phyloP scores from a whole-genome alignment of 2,113 vertebrate genomes.

The Nothocercus julius region DNA sequence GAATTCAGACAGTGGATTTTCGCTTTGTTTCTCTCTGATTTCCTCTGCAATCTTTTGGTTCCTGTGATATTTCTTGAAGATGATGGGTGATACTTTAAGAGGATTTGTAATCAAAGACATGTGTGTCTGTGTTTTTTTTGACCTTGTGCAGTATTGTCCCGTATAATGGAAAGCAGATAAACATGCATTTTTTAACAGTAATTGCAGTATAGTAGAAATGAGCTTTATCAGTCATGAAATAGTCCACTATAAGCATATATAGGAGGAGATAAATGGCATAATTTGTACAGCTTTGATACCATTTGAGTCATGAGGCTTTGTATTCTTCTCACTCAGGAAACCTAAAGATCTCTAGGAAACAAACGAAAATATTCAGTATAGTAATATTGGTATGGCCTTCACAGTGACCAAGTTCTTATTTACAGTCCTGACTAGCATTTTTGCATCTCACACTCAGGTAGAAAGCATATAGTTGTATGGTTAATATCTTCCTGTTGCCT shows the following conservation, averaged over 20 bases:
- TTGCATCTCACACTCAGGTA: neutral
- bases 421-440: neutral
- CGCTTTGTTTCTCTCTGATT: neutral
- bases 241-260: neutral
- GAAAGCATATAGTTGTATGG: neutral
- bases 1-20: neutral
- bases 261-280: neutral
- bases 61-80: neutral
- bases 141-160: neutral
- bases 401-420: neutral
- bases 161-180: neutral
- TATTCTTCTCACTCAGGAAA: neutral
- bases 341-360: neutral
- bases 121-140: neutral
- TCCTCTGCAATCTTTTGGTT: neutral
- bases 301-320: neutral
- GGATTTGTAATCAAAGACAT: neutral
- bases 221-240: neutral
- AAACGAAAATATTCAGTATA: neutral
- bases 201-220: neutral
- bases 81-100: neutral
- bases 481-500: neutral
- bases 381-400: neutral
- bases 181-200: neutral
- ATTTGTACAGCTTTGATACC: neutral